Conservation (phyloP, 2,113 vertebrate genomes). For the Meles meles region DNA sequence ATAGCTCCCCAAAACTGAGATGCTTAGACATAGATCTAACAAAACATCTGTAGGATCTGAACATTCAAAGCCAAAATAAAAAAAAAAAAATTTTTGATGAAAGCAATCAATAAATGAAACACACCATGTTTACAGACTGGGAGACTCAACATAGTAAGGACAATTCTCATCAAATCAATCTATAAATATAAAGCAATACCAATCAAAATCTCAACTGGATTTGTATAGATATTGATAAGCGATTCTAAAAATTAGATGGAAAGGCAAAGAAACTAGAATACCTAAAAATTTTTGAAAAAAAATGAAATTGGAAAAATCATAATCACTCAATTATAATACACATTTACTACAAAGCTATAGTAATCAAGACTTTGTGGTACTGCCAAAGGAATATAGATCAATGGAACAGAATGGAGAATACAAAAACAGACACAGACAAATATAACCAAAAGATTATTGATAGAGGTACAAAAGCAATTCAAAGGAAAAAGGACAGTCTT, state of each 20-base stretch:
- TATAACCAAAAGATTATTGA: background rate
- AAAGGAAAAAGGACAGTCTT: background rate
- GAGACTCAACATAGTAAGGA: background rate
- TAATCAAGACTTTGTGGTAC: background rate
- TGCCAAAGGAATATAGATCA: background rate
- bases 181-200: background rate
- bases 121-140: background rate
- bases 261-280: background rate
- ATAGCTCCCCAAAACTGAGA: background rate
- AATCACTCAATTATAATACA: background rate
- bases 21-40: background rate
- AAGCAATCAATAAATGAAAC: background rate
- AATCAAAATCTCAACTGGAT: background rate
- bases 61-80: background rate
- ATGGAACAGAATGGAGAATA: background rate
- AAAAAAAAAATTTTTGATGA: background rate
- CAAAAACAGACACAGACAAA: background rate
- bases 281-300: background rate
- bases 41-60: background rate
- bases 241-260: background rate
- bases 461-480: background rate
- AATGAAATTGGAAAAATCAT: background rate
- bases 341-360: background rate
- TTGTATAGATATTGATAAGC: background rate
- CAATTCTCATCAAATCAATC: slow-evolving; percentile 2